Base-by-base conservation (phyloP, 2,113 vertebrate species). In the Amphiprion ocellaris region DNA sequence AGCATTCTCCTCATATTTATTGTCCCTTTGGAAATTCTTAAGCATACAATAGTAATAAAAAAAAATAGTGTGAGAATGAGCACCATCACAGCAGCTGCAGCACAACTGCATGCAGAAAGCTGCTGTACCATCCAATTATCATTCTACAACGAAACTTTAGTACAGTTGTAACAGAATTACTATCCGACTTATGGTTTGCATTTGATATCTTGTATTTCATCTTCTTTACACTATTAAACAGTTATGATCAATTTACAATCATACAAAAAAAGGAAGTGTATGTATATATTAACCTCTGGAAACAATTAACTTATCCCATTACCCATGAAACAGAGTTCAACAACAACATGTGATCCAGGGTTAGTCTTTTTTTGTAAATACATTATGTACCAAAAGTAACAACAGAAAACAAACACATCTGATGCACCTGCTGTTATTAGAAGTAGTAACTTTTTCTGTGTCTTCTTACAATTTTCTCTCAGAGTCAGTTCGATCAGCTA, bases 241-340 rank as follows among this genome's bases (percentile, higher is more conserved):
- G 71, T 74, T 76, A 77, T 50, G 49, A 80, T 83, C 16, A 69
- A 67, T 85, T 78, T 70, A 91, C 79, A 89, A 81, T 83, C 15
- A 82, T 81, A 89, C 63, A 91, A 92, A 89, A 90, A 83, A 69
- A 44, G 47, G 61, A 69, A 56, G 47, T 21, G 6, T 80, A 77
- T 82, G 69, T 64, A 93, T 92, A 94, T 92, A 94, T 92, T 92
- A 92, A 89, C 67, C 70, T 92, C 84, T 92, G 82, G 47, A 90
- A 87, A 90, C 75, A 87, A 82, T 87, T 47, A 83, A 90, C 59
- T 53, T 68, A 82, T 79, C 46, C 83, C 77, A 56, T 67, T 69
- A 62, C 64, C 71, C 77, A 81, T 73, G 56, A 87, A 84, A 76
- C 71, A 84, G 59, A 63, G 44, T 26, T 67, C 8, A 84, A 78